These are phyloP conservation scores for Tethea ocularis DNA, from an alignment of 2,888 invertebrate species.

Conservation along the genomic window DNA sequence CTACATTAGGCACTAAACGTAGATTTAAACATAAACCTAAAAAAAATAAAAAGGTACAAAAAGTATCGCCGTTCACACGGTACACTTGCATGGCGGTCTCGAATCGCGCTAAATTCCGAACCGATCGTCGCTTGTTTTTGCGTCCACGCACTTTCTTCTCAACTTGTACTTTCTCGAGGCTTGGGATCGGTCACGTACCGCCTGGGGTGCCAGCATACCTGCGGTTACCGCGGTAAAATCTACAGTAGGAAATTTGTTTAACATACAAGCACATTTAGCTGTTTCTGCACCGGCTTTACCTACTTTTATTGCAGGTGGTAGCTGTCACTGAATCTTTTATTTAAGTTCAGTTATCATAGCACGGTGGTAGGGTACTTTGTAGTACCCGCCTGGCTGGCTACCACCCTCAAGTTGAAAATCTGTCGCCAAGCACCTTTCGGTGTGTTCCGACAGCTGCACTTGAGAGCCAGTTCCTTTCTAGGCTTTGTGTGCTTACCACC, in stretches of 20 bases:
- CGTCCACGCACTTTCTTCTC: constrained; percentile 75
- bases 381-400: too few relatives aligned
- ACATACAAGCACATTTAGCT: background rate
- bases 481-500: too few relatives aligned
- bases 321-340: background rate
- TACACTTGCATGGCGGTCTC: constrained; percentile 9
- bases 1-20: too few relatives aligned
- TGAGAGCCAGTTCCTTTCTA: too few relatives aligned
- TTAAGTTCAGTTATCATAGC: too few relatives aligned
- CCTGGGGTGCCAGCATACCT: constrained; percentile 9
- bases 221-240: constrained; percentile 12
- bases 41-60: constrained; percentile 5
- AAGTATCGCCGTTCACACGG: constrained; percentile 12
- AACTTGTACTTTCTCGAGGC: constrained; percentile 71
- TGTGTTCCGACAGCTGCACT: too few relatives aligned
- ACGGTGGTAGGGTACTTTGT: too few relatives aligned
- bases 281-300: background rate
- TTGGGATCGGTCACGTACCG: constrained; percentile 42
- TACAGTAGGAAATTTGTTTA: constrained; percentile 7
- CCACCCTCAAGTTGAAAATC: too few relatives aligned
- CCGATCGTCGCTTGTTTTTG: constrained; percentile 63
- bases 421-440: too few relatives aligned
- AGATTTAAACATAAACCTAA: too few relatives aligned
- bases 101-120: constrained; percentile 54
- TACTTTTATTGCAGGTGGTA: background rate